phyloP scores from a whole-genome alignment of 2,888 invertebrate genomes.

The Epinotia ramella region DNA sequence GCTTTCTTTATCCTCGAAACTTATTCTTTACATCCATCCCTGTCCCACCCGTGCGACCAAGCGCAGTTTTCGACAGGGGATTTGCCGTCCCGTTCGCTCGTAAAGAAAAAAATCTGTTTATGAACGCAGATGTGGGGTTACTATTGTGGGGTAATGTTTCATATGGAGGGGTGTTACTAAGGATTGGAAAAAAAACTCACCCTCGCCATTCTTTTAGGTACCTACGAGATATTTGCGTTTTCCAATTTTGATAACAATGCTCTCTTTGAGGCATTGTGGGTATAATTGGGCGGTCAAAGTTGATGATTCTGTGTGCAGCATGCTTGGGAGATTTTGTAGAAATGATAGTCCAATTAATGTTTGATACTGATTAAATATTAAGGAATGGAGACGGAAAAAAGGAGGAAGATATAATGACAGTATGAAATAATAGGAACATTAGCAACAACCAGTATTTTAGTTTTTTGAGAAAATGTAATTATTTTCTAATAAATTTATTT shows the following conservation, averaged over 20 bases:
- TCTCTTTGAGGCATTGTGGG: slow-evolving; percentile 64
- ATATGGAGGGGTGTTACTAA: slow-evolving; percentile 79
- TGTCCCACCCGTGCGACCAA: slow-evolving; percentile 54
- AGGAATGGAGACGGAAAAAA: not conserved
- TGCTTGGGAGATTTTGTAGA: slow-evolving; percentile 16
- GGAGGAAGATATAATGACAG: not conserved
- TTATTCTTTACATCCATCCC: slow-evolving; percentile 78
- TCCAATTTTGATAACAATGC: slow-evolving; percentile 85
- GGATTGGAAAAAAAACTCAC: slow-evolving; percentile 78
- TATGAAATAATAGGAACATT: not conserved
- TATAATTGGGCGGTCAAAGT: slow-evolving; percentile 72
- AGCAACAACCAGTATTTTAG: not conserved
- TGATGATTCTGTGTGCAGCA: slow-evolving; percentile 65
- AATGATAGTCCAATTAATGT: slow-evolving; percentile 28
- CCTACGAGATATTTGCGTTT: slow-evolving; percentile 74
- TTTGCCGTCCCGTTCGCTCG: slow-evolving; percentile 62
- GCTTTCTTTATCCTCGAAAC: slow-evolving; percentile 83
- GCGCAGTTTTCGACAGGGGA: slow-evolving; percentile 52
- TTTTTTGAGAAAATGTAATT: not conserved
- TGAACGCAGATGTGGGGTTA: slow-evolving; percentile 77
- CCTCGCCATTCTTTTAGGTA: slow-evolving; percentile 77
- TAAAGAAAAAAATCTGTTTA: slow-evolving; percentile 83
- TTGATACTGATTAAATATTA: not conserved
- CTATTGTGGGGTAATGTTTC: slow-evolving; percentile 81
- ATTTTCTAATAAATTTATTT: not conserved